Base-by-base conservation (phyloP, 2,113 vertebrate genomes). In the Colinus virginianus region DNA sequence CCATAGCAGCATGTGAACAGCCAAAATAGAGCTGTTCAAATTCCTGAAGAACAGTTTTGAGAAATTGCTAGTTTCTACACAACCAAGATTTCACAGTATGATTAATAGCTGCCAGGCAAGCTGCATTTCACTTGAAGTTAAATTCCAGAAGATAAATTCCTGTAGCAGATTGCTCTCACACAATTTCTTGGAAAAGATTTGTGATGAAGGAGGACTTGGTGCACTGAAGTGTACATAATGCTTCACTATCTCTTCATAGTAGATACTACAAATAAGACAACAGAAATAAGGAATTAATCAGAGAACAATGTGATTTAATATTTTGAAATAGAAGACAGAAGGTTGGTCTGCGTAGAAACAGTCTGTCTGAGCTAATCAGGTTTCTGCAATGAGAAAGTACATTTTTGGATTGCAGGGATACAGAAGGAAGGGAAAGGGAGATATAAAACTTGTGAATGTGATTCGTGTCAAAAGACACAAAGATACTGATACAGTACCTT, bases 81-180 rank as follows among this genome's bases (percentile, higher is more conserved):
- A 81, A 53, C 28, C 2, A 7, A 69, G 46, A 81, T 81, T 71
- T 88, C 40, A 84, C 25, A 34, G 20, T 18, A 40, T 21, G 14
- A 93, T 81, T 78, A 84, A 61, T 71, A 84, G 69, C 38, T 93
- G 36, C 28, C 32, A 74, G 42, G 28, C 40, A 90, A 78, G 36
- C 45, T 58, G 7, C 49, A 45, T 6, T 63, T 40, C 11, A 45
- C 55, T 68, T 59, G 42, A 75, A 70, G 90, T 45, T 48, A 51
- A 84, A 69, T 38, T 89, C n/a, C 13, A 64, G 43, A 61, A 64
- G 17, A 88, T 1, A 84, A 88, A 61, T 48, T 64, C 48, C 61
- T 36, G 22, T 42, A 78, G 51, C 22, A 84, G 64, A 66, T 34
- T 61, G 64, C 8, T 80, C 13, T 76, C 59, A 53, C n/a, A 34